Evolutionary conservation across 92 coral and sea anemone genomes (phyloP), one percentile per base, ranked within the genome.

Genomic region (Diadumene lineata): DNA sequence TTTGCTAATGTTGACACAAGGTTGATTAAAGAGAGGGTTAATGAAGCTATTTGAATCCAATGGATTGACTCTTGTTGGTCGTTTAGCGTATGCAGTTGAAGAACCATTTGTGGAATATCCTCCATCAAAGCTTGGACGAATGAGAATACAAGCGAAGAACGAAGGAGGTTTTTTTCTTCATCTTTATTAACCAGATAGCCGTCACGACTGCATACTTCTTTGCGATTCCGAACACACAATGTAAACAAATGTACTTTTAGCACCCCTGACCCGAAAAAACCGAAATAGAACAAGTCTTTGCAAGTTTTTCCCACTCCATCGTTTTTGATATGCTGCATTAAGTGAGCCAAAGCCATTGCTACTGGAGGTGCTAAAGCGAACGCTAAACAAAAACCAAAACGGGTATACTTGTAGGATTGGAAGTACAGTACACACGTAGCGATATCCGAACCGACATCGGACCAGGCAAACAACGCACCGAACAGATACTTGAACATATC

Each of bases 401-500:
- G 70, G 38, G 73, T 32, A 34, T 64, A 87, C 30, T 75, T 79
- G 29, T 27, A 73, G 68, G 67, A 72, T 43, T 50, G 78, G 66
- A 56, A 87, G 74, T 87, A 87, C 18, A 60, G 31, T 13, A 72
- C 78, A n/a, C 88, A 86, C 16, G 81, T 83, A 61, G 85, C 82
- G 1, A 87, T 56, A 67, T 87, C 92, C 8, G 92, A 76, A 32
- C 78, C 88, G 44, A 87, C 82, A 78, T 87, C 92, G 31, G 85
- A 69, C 56, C 68, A 82, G 25, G 82, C 81, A 26, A 87, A 68
- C 7, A 87, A 10, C 23, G 82, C 78, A 58, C 92, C 88, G 18
- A 83, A 46, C 0, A 85, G 61, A 56, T 78, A 87, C 67, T 67
- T 68, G 2, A 87, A 43, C 2, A 87, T 33, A 19, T 82, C 88